Evolutionary conservation across 1,140 invertebrate species (phyloP), one percentile per base, ranked within the genome.

Genomic region (Periplaneta americana): DNA sequence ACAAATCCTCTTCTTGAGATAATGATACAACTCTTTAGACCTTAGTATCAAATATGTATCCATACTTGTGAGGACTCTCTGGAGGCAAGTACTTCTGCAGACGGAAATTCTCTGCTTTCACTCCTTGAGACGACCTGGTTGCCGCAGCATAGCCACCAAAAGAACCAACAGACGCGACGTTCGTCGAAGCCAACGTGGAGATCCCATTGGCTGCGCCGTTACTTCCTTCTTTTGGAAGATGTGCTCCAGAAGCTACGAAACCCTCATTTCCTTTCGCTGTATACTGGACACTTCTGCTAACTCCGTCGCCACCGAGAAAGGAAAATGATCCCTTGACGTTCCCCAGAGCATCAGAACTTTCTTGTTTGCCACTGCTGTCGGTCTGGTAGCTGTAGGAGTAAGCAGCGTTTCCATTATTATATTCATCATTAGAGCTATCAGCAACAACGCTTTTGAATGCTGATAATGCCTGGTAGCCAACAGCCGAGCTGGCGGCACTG

Each of bases 261-360:
- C 85, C 85, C 39, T 83, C 80, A 28, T 81, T 82, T 6, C 81
- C 82, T 28, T 83, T 82, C 10, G 85, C 84, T 4, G 79, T 74
- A 78, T 86, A 86, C 15, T 85, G 81, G 10, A 86, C 82, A 13
- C 78, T 84, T 79, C 82, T 79, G n/a, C 37, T 37, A 3, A 83
- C 37, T 4, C 85, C 85, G 35, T 86, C 85, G 6, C 36, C 78
- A 57, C 83, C 86, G 4, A 86, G 35, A 78, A 83, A 86, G 5
- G 83, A 81, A 77, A 84, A 86, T n/a, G 48, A 81, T 0, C 86
- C 86, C 8, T 81, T 36, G 11, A 86, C 85, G 74, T 86, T 86
- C 15, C 85, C 85, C 75, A 77, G 76, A 0, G 83, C 82, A 79
- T 86, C 86, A 13, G 84, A 79, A 9, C 74, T 36, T 83, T 86